Percentiles rank a stretch among this genome's conserved stretches.
phyloP scores from a whole-genome alignment of 2,888 invertebrate species.

The Cylloceria caligata region DNA sequence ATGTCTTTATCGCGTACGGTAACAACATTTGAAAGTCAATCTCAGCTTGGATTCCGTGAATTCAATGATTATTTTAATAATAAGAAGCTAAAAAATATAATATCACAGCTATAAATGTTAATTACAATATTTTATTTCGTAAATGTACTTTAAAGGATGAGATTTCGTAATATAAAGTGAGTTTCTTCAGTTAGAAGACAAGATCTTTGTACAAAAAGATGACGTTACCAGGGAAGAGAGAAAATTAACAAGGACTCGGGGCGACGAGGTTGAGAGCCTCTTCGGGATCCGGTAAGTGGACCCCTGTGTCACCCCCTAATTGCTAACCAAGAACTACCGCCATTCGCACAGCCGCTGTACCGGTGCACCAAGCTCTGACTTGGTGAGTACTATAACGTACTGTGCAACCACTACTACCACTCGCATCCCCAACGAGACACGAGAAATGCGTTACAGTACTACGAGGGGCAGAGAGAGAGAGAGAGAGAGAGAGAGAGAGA shows the following conservation, averaged over 20 bases:
- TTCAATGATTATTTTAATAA: background rate
- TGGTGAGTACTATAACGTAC: conserved; percentile 59
- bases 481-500: too few relatives aligned
- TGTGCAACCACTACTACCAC: conserved; percentile 40
- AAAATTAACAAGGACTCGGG: conserved; percentile 33
- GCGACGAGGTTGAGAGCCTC: conserved; percentile 74
- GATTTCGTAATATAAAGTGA: background rate
- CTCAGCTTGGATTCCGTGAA: too few relatives aligned
- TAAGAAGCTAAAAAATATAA: background rate
- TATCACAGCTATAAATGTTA: background rate
- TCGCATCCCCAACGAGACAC: conserved; percentile 73
- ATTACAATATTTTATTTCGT: background rate
- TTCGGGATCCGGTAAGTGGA: conserved; percentile 77
- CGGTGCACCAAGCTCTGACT: conserved; percentile 55
- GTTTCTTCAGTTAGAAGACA: background rate
- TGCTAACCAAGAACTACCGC: conserved; percentile 78
- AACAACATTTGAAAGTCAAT: too few relatives aligned
- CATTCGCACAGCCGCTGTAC: conserved; percentile 67
- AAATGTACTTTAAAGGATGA: background rate
- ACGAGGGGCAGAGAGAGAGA: conserved; percentile 36
- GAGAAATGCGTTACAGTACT: conserved; percentile 76
- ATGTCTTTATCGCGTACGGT: too few relatives aligned
- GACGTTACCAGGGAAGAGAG: background rate
- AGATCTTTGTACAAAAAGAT: background rate
- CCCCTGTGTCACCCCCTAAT: conserved; percentile 79